Evolutionary conservation across 2,888 invertebrate species (phyloP).

Genomic region (Drosophila pegasa): DNA sequence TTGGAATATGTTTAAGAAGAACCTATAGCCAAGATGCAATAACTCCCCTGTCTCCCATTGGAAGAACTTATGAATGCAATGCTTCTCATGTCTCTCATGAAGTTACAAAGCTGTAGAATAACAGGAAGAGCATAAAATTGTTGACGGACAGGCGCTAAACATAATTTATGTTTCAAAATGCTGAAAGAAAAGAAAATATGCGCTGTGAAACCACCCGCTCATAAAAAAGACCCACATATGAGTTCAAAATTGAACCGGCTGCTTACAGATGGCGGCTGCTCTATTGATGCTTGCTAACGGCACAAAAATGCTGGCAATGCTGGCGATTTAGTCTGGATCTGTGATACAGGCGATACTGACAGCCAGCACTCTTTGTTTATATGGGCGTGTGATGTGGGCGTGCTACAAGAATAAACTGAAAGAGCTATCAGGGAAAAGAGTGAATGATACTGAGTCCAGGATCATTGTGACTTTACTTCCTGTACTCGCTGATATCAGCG

Average conservation of each 20-base stretch:
- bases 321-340: slow-evolving; percentile 19
- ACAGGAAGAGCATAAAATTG: not conserved
- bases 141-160: not conserved
- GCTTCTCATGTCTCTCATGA: not conserved
- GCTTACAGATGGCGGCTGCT: slow-evolving; percentile 29
- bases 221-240: slow-evolving; percentile 34
- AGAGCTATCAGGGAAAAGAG: slow-evolving; percentile 42
- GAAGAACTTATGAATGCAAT: too few relatives aligned
- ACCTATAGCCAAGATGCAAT: not conserved
- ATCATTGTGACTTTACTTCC: slow-evolving; percentile 38
- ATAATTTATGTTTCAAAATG: not conserved
- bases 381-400: slow-evolving; percentile 49
- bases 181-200: slow-evolving; percentile 41
- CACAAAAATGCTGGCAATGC: slow-evolving; percentile 29
- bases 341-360: slow-evolving; percentile 13
- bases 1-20: not conserved
- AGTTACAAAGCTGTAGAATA: not conserved
- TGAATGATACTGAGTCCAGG: slow-evolving; percentile 20
- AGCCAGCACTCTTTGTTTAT: slow-evolving; percentile 18
- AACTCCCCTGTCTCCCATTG: not conserved
- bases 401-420: slow-evolving; percentile 23
- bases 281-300: slow-evolving; percentile 10
- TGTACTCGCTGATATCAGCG: slow-evolving; percentile 44
- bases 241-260: slow-evolving; percentile 20
- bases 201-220: slow-evolving; percentile 26